Evolutionary conservation across 1,140 invertebrate genomes (phyloP).

Genomic region (Oryzaephilus surinamensis): DNA sequence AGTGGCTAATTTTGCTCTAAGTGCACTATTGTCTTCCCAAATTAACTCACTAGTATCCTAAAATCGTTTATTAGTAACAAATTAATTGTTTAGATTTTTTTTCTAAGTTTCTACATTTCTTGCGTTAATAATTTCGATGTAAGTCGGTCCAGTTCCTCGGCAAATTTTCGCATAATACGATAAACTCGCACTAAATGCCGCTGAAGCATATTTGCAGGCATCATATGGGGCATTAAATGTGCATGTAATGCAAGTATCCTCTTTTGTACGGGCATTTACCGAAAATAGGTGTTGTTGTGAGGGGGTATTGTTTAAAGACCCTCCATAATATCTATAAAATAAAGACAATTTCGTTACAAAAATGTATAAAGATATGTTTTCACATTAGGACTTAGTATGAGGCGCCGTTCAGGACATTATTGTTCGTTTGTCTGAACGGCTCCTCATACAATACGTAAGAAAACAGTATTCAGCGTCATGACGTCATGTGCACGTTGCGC

Average conservation of each 20-base stretch:
- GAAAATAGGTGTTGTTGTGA: slow-evolving; percentile 51
- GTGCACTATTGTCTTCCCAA: slow-evolving; percentile 55
- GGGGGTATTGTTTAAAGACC: slow-evolving; percentile 45
- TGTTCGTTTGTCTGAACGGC: too few species aligned
- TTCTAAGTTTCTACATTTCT: slow-evolving; percentile 14
- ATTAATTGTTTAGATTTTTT: background rate
- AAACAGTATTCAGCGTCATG: slow-evolving; percentile 44
- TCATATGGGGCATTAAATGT: slow-evolving; percentile 39
- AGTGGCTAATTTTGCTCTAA: slow-evolving; percentile 44
- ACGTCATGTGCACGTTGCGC: too few species aligned
- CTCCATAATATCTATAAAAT: slow-evolving; percentile 52
- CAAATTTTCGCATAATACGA: slow-evolving; percentile 63
- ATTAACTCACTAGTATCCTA: slow-evolving; percentile 20
- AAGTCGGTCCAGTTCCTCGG: slow-evolving; percentile 46
- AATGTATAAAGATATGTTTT: background rate
- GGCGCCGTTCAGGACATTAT: too few species aligned
- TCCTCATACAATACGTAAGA: too few species aligned
- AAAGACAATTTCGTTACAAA: slow-evolving; percentile 5
- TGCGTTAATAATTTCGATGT: slow-evolving; percentile 21
- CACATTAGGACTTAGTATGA: too few species aligned
- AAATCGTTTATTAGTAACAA: slow-evolving; percentile 2
- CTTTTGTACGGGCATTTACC: slow-evolving; percentile 31
- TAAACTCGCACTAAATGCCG: slow-evolving; percentile 53
- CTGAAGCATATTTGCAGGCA: slow-evolving; percentile 54
- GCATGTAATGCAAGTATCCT: slow-evolving; percentile 46